Base-by-base conservation (phyloP, 2,113 vertebrate genomes). In the Ctenodactylus gundi region DNA sequence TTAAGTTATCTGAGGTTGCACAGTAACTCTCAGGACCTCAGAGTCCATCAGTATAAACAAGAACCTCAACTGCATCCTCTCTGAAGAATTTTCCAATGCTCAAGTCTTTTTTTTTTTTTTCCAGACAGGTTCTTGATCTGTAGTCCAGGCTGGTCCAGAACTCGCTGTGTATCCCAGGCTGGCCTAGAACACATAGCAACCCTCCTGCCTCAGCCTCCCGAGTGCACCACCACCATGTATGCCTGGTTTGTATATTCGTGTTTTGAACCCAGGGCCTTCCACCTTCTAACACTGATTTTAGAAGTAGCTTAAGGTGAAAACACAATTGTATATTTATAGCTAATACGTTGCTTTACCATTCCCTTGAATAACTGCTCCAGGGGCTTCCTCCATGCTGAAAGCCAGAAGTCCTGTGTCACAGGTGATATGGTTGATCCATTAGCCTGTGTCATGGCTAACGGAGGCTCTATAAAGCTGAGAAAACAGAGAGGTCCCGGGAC, bases 341-440 rank as follows among this genome's bases (percentile, higher is more conserved):
- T 14, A 25, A 13, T 12, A 0, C 0, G 3, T 6, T 0, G 41
- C 18, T 29, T 62, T 36, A 3, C 7, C 7, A 7, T 39, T 18
- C 29, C 51, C n/a, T 76, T 34, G 34, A 25, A 2, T 6, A 23
- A 27, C 39, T 11, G 27, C 1, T 13, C 2, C 3, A 49, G 62
- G 15, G 20, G 17, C 4, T 39, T 39, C 5, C 1, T 60, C 29
- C 62, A 51, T 7, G 6, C 21, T 2, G 6, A 75, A 62, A 23
- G 46, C 29, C 0, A 0, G 34, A 20, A 6, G 4, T 4, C 23
- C 15, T 17, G 0, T 4, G 1, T 11, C 17, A 36, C 55, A 72
- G 1, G 12, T 31, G 0, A 7, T 34, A 2, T 2, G 4, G 6
- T 17, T 23, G 34, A 34, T 2, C 13, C 0, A 0, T n/a, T 18